Conservation (phyloP, 2,888 invertebrate genomes). For the Icerya purchasi region DNA sequence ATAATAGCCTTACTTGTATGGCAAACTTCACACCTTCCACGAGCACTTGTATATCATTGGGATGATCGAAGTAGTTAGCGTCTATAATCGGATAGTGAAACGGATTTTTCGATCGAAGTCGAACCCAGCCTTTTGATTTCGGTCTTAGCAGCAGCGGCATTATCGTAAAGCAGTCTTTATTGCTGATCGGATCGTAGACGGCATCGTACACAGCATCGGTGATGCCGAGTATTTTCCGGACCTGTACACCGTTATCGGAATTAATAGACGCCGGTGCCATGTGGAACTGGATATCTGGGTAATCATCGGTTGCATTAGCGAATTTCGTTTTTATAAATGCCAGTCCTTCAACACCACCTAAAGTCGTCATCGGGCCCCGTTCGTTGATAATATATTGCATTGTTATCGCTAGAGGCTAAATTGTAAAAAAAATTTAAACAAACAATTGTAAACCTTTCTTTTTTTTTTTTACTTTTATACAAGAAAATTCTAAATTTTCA, state of each 20-base stretch:
- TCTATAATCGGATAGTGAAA: constrained; percentile 71
- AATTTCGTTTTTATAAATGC: constrained; percentile 70
- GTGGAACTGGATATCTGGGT: constrained; percentile 79
- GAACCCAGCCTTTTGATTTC: constrained; percentile 48
- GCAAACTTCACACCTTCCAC: constrained; percentile 41
- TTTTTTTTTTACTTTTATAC: too few relatives aligned
- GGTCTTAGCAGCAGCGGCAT: constrained; percentile 67
- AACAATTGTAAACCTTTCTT: too few relatives aligned
- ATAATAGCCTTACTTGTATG: constrained; percentile 17
- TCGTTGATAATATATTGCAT: constrained; percentile 58
- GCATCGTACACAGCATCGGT: constrained; percentile 59
- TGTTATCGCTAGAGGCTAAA: constrained; percentile 50
- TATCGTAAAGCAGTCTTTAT: constrained; percentile 59
- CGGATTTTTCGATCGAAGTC: constrained; percentile 57
- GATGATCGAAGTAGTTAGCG: constrained; percentile 76
- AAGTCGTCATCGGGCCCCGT: constrained; percentile 63
- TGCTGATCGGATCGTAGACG: constrained; percentile 58
- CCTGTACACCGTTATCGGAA: constrained; percentile 41
- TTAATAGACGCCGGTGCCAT: constrained; percentile 78
- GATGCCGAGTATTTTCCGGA: constrained; percentile 52
- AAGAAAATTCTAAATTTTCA: too few relatives aligned
- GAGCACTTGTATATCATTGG: constrained; percentile 50
- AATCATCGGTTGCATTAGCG: constrained; percentile 51
- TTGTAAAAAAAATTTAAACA: too few relatives aligned
- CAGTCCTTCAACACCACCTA: constrained; percentile 70